These are phyloP conservation scores for Platypus cylindrus DNA, from an alignment of 2,888 invertebrate genomes.

Conservation along the genomic window DNA sequence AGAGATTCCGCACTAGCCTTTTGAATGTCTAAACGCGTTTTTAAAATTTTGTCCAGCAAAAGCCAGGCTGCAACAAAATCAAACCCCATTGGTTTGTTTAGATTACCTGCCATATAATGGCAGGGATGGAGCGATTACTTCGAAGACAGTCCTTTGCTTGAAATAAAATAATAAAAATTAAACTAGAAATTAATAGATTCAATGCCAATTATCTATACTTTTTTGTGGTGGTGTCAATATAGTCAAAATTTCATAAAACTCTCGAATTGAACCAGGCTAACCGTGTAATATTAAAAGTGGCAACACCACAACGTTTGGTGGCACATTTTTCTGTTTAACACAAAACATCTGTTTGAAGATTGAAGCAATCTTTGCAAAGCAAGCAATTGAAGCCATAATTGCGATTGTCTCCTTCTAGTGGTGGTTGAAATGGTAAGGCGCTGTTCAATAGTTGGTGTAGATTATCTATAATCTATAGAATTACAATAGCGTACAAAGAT, in stretches of 20 bases:
- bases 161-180: not conserved
- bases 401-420: constrained; percentile 57
- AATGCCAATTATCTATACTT: constrained; percentile 28
- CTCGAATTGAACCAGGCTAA: constrained; percentile 82
- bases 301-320: constrained; percentile 35
- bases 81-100: no score
- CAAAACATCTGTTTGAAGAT: constrained; percentile 56
- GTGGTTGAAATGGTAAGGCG: constrained; percentile 31
- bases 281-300: constrained; percentile 70
- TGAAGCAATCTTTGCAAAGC: constrained; percentile 55
- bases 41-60: no score
- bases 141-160: constrained; percentile 43
- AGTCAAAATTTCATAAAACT: constrained; percentile 68
- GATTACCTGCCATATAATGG: constrained; percentile 36
- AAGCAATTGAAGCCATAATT: constrained; percentile 70
- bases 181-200: no score
- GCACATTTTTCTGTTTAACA: constrained; percentile 39
- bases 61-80: no score
- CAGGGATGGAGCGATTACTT: constrained; percentile 45
- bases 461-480: constrained; percentile 48
- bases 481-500: constrained; percentile 30
- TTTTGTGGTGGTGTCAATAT: constrained; percentile 43
- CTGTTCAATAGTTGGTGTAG: constrained; percentile 42
- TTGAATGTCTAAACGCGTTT: no score
- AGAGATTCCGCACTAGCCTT: no score